Conservation (phyloP, 2,797 vertebrate genomes). For the Enteromius afrohamiltoni region DNA sequence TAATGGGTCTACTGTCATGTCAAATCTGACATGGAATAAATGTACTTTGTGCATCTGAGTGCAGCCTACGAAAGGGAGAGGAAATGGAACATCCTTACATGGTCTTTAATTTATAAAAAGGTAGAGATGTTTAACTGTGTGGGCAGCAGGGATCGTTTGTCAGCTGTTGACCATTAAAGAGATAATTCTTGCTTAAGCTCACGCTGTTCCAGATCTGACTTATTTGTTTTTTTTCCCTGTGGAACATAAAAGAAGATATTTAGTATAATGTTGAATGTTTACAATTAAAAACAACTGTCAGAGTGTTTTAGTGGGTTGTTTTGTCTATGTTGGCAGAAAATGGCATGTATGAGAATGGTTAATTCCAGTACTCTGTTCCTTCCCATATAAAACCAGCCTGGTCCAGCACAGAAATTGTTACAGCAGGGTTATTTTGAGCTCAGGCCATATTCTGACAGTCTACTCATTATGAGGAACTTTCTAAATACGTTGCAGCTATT, state of each 20-base stretch:
- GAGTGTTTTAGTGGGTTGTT: background rate
- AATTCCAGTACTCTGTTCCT: background rate
- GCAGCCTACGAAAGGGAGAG: background rate
- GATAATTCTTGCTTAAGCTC: background rate
- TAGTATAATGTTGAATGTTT: background rate
- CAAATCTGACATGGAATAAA: slow-evolving; percentile 26
- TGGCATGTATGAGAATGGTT: background rate
- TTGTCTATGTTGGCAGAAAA: background rate
- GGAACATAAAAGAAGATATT: background rate
- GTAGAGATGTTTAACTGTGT: slow-evolving; percentile 6
- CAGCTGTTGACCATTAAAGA: background rate
- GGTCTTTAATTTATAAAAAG: slow-evolving; percentile 11
- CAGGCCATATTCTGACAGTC: slow-evolving; percentile 16
- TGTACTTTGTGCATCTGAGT: slow-evolving; percentile 1
- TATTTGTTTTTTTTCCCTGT: background rate
- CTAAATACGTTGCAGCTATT: slow-evolving; percentile 13
- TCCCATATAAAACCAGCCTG: background rate
- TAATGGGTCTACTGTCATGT: slow-evolving; percentile 42
- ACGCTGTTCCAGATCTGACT: background rate
- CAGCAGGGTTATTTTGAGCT: slow-evolving; percentile 25
- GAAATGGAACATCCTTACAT: slow-evolving; percentile 4
- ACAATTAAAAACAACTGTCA: background rate
- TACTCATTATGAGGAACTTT: slow-evolving; percentile 39
- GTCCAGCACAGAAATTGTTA: background rate
- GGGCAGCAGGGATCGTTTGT: background rate